phyloP scores from a whole-genome alignment of 2,888 invertebrate species.

The Acanthosoma haemorrhoidale region DNA sequence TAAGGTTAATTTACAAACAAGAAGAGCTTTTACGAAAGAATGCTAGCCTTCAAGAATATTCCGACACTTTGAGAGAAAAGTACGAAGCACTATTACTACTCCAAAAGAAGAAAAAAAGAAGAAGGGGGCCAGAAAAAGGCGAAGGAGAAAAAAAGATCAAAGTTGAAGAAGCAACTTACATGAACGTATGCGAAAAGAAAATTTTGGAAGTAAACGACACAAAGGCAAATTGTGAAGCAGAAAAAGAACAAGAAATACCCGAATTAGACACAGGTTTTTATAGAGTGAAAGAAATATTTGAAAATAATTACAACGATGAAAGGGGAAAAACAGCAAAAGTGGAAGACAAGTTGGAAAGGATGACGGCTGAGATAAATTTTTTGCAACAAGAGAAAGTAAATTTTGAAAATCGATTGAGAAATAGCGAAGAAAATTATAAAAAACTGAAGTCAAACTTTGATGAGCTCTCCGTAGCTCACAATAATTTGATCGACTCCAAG shows the following conservation, averaged over 20 bases:
- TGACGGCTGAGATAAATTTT: not conserved
- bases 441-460: not conserved
- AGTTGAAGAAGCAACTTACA: not conserved
- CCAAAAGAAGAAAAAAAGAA: not conserved
- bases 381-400: not conserved
- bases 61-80: not conserved
- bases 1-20: not conserved
- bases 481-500: not conserved
- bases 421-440: not conserved
- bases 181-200: not conserved
- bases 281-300: not conserved
- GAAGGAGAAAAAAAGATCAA: not conserved
- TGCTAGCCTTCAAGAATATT: constrained; percentile 1
- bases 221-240: not conserved
- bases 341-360: not conserved
- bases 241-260: not conserved
- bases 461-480: not conserved
- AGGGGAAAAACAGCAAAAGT: not conserved
- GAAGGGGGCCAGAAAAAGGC: not conserved
- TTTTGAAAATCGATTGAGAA: not conserved
- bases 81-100: not conserved
- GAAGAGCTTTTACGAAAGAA: not conserved
- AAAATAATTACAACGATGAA: not conserved
- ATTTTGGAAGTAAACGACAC: not conserved
- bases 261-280: not conserved